Evolutionary conservation across 2,888 invertebrate species (phyloP).

Genomic region (Epiblema foenella): DNA sequence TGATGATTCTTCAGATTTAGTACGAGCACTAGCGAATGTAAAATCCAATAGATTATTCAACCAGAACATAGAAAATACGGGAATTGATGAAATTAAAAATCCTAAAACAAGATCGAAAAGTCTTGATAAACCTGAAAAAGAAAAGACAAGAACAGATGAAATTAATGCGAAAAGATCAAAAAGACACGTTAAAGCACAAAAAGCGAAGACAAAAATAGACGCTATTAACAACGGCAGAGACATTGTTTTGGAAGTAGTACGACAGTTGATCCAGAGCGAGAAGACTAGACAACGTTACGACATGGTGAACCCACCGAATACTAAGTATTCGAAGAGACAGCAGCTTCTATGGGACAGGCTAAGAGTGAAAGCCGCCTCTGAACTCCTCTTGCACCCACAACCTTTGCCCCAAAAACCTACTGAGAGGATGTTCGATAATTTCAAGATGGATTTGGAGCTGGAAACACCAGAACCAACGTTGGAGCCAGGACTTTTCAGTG

Average conservation of each 20-base stretch:
- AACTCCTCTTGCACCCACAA: slow-evolving; percentile 11
- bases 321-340: background rate
- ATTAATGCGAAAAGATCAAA: background rate
- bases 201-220: background rate
- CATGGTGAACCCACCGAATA: slow-evolving; percentile 7
- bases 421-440: slow-evolving; percentile 1
- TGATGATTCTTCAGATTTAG: background rate
- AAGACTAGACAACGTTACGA: slow-evolving; percentile 2
- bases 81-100: no score
- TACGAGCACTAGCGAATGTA: background rate
- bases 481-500: background rate
- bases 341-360: slow-evolving; percentile 13
- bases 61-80: no score
- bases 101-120: background rate
- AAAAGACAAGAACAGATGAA: background rate
- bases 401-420: background rate
- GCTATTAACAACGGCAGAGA: background rate
- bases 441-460: slow-evolving; percentile 13
- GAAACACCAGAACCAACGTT: background rate
- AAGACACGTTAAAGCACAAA: background rate
- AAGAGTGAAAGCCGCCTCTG: slow-evolving; percentile 17
- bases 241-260: background rate
- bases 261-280: background rate
- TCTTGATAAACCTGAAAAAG: background rate
- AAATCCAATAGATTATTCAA: no score